phyloP scores from a whole-genome alignment of 2,113 vertebrate genomes.

The Actinemys pallida region DNA sequence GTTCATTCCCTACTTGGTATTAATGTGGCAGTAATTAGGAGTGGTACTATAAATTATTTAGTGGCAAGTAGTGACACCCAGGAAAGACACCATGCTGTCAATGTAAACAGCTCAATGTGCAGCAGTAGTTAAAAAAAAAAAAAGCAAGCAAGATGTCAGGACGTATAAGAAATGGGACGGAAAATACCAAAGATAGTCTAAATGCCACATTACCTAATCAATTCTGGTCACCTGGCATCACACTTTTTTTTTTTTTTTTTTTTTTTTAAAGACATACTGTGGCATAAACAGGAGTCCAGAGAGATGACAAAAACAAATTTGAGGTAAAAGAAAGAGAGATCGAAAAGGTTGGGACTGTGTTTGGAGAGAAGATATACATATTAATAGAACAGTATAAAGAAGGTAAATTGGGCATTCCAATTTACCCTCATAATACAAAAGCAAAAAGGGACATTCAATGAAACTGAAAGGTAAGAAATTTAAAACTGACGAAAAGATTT shows the following conservation, averaged over 20 bases:
- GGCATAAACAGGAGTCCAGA: not conserved
- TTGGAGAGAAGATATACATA: not conserved
- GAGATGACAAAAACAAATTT: not conserved
- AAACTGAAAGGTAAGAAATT: not conserved
- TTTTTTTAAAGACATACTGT: not conserved
- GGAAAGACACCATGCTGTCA: not conserved
- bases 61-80: rapidly evolving
- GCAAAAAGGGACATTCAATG: not conserved
- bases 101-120: not conserved
- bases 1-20: rapidly evolving
- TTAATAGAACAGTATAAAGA: not conserved
- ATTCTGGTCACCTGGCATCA: not conserved
- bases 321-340: not conserved
- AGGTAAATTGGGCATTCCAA: not conserved
- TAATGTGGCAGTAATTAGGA: not conserved
- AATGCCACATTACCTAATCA: not conserved
- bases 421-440: not conserved
- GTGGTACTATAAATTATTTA: not conserved
- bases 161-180: not conserved
- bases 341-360: not conserved
- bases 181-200: not conserved
- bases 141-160: not conserved
- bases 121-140: not conserved
- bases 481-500: not conserved
- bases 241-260: not conserved